Evolutionary conservation across 2,113 vertebrate species (phyloP), one percentile per base, ranked within the genome.

Genomic region (Phylloscopus trochiloides): DNA sequence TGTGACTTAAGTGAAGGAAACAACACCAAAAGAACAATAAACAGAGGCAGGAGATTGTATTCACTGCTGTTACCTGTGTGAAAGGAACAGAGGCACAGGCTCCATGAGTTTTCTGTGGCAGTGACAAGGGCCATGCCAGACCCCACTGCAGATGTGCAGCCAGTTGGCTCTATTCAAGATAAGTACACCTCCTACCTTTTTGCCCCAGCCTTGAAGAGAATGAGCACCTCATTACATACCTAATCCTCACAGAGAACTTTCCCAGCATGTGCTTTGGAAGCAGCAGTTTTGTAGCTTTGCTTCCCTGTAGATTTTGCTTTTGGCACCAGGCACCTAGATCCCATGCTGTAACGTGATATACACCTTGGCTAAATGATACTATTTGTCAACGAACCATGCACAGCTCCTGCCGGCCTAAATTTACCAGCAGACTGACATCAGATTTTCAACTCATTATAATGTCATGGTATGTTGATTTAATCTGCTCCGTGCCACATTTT

Each of bases 401-500:
- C 14, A 81, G 55, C 63, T 90, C 55, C 47, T 90, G 73, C 88
- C 62, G 73, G 29, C 65, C 47, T 73, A 36, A 80, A 80, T 71
- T 61, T 74, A 70, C 25, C 59, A 74, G 51, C 59, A 87, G 73
- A 74, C 21, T 58, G 73, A 66, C 90, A 55, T 80, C 45, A 67
- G 50, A 40, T 73, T 93, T 91, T 81, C 63, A 81, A 14, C 16
- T 77, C 55, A 61, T 89, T 91, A 57, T 77, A 86, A 63, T 24
- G 36, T 73, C 87, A 80, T 0, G 16, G 61, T 79, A 38, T 9
- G 26, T 34, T 86, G 48, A 79, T 57, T 86, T 66, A 45, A 6
- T 58, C n/a, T 71, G 14, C 42, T 81, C 8, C 5, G 0, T 61
- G 65, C 36, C 55, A 57, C 15, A 18, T 20, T 77, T 59, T 72